Evolutionary conservation across 2,888 invertebrate species (phyloP).

Genomic region (Drosophila pseudotalamancana): DNA sequence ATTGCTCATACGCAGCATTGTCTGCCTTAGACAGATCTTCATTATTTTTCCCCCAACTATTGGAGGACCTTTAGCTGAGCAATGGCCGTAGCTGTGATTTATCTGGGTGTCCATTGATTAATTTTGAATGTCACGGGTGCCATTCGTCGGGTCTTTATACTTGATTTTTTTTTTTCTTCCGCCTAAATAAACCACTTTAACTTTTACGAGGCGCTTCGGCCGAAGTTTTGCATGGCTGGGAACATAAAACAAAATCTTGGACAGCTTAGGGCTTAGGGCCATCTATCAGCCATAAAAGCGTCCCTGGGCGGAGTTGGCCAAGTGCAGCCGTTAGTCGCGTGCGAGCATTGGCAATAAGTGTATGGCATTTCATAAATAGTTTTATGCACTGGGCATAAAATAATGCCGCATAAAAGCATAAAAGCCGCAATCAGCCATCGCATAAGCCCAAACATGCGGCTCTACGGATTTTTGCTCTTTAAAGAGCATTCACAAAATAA

Average conservation of each 20-base stretch:
- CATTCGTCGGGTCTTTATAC: slow-evolving; percentile 1
- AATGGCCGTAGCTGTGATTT: slow-evolving; percentile 62
- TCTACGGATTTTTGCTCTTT: slow-evolving; percentile 26
- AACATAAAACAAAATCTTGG: slow-evolving; percentile 55
- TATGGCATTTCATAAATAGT: slow-evolving; percentile 66
- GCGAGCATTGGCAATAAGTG: slow-evolving; percentile 19
- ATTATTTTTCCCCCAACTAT: slow-evolving; percentile 1
- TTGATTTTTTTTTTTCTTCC: slow-evolving; percentile 1
- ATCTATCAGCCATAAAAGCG: slow-evolving; percentile 49
- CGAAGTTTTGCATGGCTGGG: slow-evolving; percentile 16
- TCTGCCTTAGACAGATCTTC: not conserved
- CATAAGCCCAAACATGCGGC: slow-evolving; percentile 16
- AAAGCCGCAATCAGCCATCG: slow-evolving; percentile 46
- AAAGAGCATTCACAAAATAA: slow-evolving; percentile 27
- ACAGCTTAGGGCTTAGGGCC: slow-evolving; percentile 15
- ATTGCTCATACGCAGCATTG: slow-evolving; percentile 17
- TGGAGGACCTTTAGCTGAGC: slow-evolving; percentile 40
- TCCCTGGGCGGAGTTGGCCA: slow-evolving; percentile 7
- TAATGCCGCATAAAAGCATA: slow-evolving; percentile 39
- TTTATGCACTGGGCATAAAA: slow-evolving; percentile 53
- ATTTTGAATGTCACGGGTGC: slow-evolving; percentile 44
- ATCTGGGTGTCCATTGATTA: slow-evolving; percentile 59
- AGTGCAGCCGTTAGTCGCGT: slow-evolving; percentile 32
- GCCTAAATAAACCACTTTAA: slow-evolving; percentile 38
- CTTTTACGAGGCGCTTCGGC: slow-evolving; percentile 48